These are phyloP conservation scores for Paralichthys olivaceus DNA, from an alignment of 2,113 vertebrate genomes.

Conservation along the genomic window DNA sequence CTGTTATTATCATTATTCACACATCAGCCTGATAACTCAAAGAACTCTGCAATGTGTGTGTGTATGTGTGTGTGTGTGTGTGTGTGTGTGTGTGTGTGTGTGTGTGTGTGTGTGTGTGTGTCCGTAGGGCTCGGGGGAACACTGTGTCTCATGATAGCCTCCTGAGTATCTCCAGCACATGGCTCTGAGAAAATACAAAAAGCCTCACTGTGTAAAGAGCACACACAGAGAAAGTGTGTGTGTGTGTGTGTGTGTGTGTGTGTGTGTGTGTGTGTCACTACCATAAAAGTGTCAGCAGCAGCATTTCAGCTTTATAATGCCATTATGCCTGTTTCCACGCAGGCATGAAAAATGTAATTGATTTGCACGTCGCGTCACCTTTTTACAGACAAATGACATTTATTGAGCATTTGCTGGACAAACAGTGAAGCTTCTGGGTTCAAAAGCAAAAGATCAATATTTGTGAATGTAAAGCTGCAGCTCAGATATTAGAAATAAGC, in stretches of 20 bases:
- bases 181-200: slow-evolving; percentile 67
- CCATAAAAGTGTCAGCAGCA: slow-evolving; percentile 49
- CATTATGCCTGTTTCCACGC: slow-evolving; percentile 3
- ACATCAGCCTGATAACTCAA: neutral
- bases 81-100: no score
- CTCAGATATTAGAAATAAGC: neutral
- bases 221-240: neutral
- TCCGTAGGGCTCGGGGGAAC: slow-evolving; percentile 48
- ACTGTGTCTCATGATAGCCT: slow-evolving; percentile 77
- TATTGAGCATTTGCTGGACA: neutral
- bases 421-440: slow-evolving; percentile 4
- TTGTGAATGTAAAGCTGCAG: slow-evolving; percentile 14
- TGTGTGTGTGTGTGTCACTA: slow-evolving; percentile 15
- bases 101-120: neutral
- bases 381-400: slow-evolving; percentile 41
- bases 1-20: neutral
- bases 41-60: no score
- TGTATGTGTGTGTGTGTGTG: slow-evolving; percentile 14
- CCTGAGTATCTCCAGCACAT: slow-evolving; percentile 76
- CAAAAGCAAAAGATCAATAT: slow-evolving; percentile 27
- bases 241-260: slow-evolving; percentile 1
- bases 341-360: slow-evolving; percentile 26
- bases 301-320: slow-evolving; percentile 21
- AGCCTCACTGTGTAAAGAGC: slow-evolving; percentile 57
- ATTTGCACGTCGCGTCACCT: slow-evolving; percentile 9